Percentiles rank a stretch among this genome's conserved stretches.
phyloP scores from a whole-genome alignment of 1,140 invertebrate genomes.

The Drosophila takahashii region DNA sequence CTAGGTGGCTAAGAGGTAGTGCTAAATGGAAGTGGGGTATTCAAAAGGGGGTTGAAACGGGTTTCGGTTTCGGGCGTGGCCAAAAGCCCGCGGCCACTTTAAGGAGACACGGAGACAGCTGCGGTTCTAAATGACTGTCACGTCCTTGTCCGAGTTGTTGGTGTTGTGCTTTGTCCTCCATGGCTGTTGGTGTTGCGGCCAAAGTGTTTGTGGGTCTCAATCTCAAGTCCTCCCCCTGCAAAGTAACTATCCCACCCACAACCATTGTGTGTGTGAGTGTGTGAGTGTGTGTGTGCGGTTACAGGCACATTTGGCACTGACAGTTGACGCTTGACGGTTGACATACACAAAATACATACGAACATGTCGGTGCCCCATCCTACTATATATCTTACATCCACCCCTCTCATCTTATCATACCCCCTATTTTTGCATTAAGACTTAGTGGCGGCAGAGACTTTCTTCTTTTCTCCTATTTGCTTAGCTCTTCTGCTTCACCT shows the following conservation, averaged over 20 bases:
- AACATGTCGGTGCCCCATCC: constrained; percentile 11
- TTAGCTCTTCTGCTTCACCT: constrained; percentile 30
- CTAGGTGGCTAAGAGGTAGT: neutral
- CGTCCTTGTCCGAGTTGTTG: constrained; percentile 78
- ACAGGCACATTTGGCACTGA: constrained; percentile 84
- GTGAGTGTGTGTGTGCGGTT: constrained; percentile 75
- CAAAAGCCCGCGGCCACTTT: constrained; percentile 62
- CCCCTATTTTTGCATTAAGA: constrained; percentile 48
- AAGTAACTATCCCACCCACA: constrained; percentile 28
- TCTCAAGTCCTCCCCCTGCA: constrained; percentile 16
- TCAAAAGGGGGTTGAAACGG: constrained; percentile 15
- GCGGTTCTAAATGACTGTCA: constrained; percentile 82
- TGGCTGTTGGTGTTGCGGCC: constrained; percentile 31
- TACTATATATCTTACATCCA: neutral
- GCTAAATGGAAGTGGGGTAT: constrained; percentile 5
- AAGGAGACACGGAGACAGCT: constrained; percentile 59
- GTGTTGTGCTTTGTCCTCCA: constrained; percentile 35
- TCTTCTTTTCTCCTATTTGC: constrained; percentile 49
- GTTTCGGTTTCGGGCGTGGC: constrained; percentile 13
- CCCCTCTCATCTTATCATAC: too few species aligned
- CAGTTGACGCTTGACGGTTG: constrained; percentile 82
- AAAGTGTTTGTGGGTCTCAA: constrained; percentile 48
- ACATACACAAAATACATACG: constrained; percentile 57
- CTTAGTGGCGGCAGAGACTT: constrained; percentile 27
- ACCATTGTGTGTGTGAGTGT: constrained; percentile 41